Evolutionary conservation across 1,140 invertebrate genomes (phyloP), one percentile per base, ranked within the genome.

Genomic region (Doryteuthis pealeii): DNA sequence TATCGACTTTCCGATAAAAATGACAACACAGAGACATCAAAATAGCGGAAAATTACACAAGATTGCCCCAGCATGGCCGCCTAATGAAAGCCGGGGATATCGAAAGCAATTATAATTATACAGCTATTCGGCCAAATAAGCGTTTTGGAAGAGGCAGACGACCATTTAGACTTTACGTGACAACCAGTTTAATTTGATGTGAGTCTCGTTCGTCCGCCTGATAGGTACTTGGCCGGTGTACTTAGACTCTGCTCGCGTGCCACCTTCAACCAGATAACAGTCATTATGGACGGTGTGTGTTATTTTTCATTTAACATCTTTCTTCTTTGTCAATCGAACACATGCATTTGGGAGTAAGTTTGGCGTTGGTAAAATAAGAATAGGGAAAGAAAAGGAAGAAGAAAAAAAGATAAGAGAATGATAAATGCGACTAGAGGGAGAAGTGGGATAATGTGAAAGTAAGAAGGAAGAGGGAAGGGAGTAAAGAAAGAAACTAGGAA

Each of bases 231-330:
- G 22, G 28, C 30, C 32, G 30, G 18, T 68, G 66, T 32, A 30
- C 22, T 30, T 68, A 68, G 66, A 68, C n/a, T 32, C 18, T 8
- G 66, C 31, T 33, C 28, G 66, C 66, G 66, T 68, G 66, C 30
- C 66, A 32, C 66, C n/a, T 31, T 32, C 22, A 32, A 5, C 15
- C n/a, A 33, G 66, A 68, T 68, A 68, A 68, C 66, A 30, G 66
- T 68, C 8, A 68, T 68, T 68, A 68, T 8, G 66, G 32, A 22
- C 15, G 18, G 66, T 22, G 22, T 68, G 66, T 68, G 66, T 68
- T 68, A 68, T 68, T 68, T 68, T 68, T 68, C 66, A 68, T 68
- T 68, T 68, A 68, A 68, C 66, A 68, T 30, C 66, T 68, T 33
- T 68, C 66, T 68, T 62, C 28, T 62, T 62, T 62, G 28, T 26